Conservation (phyloP, 1,140 invertebrate genomes). For the Parapsyche elsis region DNA sequence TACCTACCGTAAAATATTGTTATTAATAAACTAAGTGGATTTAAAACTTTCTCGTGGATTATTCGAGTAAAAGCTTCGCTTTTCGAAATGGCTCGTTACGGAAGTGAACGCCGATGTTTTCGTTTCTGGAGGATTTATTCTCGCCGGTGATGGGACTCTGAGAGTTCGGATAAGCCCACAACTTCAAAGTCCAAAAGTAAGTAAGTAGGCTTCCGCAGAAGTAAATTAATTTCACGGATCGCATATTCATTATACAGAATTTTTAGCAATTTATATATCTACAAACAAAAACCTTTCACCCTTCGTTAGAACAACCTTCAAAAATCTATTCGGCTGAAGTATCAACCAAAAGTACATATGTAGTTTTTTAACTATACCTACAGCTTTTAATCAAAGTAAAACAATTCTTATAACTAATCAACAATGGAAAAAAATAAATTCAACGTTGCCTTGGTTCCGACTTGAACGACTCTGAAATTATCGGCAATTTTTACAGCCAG, state of each 20-base stretch:
- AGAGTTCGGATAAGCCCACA: not conserved
- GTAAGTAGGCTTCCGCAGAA: not conserved
- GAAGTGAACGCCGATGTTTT: conserved; percentile 10
- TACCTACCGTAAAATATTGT: too few relatives aligned
- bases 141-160: not conserved
- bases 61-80: not conserved
- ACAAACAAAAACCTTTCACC: not conserved
- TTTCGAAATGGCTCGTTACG: not conserved
- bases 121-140: conserved; percentile 33
- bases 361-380: too few relatives aligned
- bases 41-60: conserved; percentile 2
- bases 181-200: not conserved
- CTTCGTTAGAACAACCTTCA: too few relatives aligned
- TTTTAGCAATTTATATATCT: not conserved
- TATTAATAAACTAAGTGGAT: conserved; percentile 8
- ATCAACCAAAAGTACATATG: too few relatives aligned
- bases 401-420: too few relatives aligned
- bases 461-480: too few relatives aligned
- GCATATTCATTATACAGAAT: too few relatives aligned
- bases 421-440: too few relatives aligned
- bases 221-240: conserved; percentile 20
- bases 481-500: not conserved
- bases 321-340: too few relatives aligned
- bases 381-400: not conserved
- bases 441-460: too few relatives aligned